Evolutionary conservation across 2,888 invertebrate genomes (phyloP), one percentile per base, ranked within the genome.

Genomic region (Cephonodes hylas): DNA sequence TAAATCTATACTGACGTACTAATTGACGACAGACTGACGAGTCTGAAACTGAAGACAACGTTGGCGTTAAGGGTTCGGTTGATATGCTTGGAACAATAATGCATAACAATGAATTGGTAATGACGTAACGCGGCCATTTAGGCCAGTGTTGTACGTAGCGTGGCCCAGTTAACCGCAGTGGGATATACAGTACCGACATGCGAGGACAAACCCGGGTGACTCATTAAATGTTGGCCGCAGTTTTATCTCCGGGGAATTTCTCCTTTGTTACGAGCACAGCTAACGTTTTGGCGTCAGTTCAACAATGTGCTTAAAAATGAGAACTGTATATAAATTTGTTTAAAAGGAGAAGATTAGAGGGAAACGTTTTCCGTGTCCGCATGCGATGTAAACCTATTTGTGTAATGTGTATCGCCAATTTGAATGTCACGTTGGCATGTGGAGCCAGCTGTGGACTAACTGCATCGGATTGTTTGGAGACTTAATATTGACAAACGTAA

Each of bases 241-340:
- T 75, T 67, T 79, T 76, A 75, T 75, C 78, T 74, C 72, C 63
- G 68, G 75, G 76, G 79, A 82, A 81, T 81, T 79, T 82, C 77
- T 80, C 78, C 79, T 79, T 83, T 86, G 83, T 84, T 77, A 77
- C 67, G 69, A 66, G 63, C 53, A 60, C 68, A 64, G 65, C 75
- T 72, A 72, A 66, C 70, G 70, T 77, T 76, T 83, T 87, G 86
- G 86, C 85, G 71, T 65, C 66, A 61, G 69, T 80, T 85, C 87
- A 85, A 85, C 74, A 77, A 75, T 80, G 66, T 45, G 60, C 59
- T 63, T 61, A 64, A 64, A 70, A 70, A 72, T 69, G 70, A 66
- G 66, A 63, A 67, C 59, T 69, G 63, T 68, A 65, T 59, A 60
- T 64, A 71, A 68, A 66, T 61, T 60, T 45, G 70, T 76, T 62